phyloP scores from a whole-genome alignment of 2,113 vertebrate genomes.

The Irena cyanogastra region DNA sequence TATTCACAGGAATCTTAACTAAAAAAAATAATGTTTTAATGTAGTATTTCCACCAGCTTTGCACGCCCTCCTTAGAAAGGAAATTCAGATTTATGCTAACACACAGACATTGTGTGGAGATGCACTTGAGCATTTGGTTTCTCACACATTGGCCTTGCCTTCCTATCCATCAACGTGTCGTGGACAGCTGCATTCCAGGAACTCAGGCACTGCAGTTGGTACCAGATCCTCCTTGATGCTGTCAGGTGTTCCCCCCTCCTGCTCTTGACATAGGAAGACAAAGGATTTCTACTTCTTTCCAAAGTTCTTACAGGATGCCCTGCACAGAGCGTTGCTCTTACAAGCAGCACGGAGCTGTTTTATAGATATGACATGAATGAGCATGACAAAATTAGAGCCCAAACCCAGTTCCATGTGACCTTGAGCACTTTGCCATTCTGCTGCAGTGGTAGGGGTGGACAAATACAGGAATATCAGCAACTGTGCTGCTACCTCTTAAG shows the following conservation, averaged over 20 bases:
- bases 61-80: background rate
- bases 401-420: background rate
- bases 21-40: background rate
- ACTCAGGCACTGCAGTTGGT: background rate
- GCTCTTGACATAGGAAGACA: background rate
- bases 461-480: background rate
- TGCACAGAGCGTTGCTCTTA: background rate
- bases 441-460: background rate
- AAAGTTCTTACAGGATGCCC: background rate
- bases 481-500: background rate
- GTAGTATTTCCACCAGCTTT: background rate
- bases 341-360: rapidly evolving
- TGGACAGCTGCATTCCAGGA: background rate
- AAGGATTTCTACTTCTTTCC: background rate
- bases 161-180: rapidly evolving
- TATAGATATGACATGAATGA: background rate
- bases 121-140: background rate
- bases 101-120: background rate
- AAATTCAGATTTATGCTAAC: background rate
- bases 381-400: background rate
- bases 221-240: background rate
- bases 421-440: background rate
- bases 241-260: background rate
- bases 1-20: background rate
- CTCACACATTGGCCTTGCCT: background rate